phyloP scores from a whole-genome alignment of 2,113 vertebrate genomes.

The Plectropomus leopardus region DNA sequence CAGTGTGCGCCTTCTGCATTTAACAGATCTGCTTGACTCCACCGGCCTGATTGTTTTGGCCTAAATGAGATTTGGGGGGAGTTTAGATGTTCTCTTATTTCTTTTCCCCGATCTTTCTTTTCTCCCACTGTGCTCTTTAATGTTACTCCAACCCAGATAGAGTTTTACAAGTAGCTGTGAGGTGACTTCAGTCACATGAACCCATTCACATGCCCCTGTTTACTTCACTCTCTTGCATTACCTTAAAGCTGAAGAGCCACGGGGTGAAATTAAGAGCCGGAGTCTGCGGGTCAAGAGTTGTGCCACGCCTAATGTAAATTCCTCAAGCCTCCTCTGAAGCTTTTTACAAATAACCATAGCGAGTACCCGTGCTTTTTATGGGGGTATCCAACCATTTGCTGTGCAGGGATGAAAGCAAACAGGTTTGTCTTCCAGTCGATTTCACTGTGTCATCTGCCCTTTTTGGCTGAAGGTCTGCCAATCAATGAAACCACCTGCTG shows the following conservation, averaged over 20 bases:
- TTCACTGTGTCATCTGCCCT: slow-evolving; percentile 27
- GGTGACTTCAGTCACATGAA: slow-evolving; percentile 33
- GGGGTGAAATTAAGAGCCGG: not conserved
- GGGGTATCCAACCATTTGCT: slow-evolving; percentile 17
- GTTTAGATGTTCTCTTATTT: slow-evolving; percentile 29
- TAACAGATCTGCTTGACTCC: slow-evolving; percentile 37
- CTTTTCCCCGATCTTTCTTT: slow-evolving; percentile 1
- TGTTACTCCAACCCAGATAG: slow-evolving; percentile 40
- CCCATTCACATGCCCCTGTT: slow-evolving; percentile 39
- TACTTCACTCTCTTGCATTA: slow-evolving; percentile 27
- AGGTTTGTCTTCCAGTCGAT: slow-evolving; percentile 22
- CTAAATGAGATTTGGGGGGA: slow-evolving; percentile 63
- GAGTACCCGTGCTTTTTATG: not conserved
- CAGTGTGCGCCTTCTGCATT: slow-evolving; percentile 10
- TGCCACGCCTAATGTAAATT: not conserved
- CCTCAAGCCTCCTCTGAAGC: not conserved
- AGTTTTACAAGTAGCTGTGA: slow-evolving; percentile 51
- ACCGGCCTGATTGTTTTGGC: slow-evolving; percentile 69
- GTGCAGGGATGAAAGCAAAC: slow-evolving; percentile 12
- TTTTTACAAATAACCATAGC: slow-evolving; percentile 24
- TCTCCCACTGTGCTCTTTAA: slow-evolving; percentile 57
- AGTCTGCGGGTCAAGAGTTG: not conserved
- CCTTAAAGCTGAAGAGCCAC: not conserved
- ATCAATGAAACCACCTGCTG: slow-evolving; percentile 53
- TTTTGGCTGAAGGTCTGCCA: slow-evolving; percentile 46